Conservation (phyloP, 2,113 vertebrate genomes). For the Cacatua alba region DNA sequence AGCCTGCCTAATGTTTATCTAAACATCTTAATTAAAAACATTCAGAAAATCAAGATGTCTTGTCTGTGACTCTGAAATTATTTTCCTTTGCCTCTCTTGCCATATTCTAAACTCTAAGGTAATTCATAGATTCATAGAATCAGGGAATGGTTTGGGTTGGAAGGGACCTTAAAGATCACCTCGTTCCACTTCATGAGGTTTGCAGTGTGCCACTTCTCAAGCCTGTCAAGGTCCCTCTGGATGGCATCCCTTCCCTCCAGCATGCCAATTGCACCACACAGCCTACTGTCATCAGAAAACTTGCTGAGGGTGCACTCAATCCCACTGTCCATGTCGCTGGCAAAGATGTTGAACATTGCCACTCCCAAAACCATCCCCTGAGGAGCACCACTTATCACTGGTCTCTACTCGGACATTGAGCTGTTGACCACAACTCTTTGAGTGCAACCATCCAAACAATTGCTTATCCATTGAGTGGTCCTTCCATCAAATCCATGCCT, state of each 20-base stretch:
- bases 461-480: neutral
- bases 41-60: neutral
- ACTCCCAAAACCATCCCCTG: fast-evolving
- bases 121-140: neutral
- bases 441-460: neutral
- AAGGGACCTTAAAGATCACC: neutral
- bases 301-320: neutral
- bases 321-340: neutral
- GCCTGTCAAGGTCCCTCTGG: neutral
- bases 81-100: neutral
- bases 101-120: neutral
- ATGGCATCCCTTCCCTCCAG: neutral
- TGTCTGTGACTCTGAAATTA: neutral
- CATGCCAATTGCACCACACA: neutral
- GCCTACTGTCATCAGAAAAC: neutral
- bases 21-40: neutral
- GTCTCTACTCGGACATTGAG: neutral
- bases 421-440: neutral
- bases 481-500: neutral
- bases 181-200: neutral
- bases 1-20: neutral
- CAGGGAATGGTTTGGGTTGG: neutral
- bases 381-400: neutral
- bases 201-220: neutral
- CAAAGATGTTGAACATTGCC: neutral